These are phyloP conservation scores for Phyllopteryx taeniolatus DNA, from an alignment of 2,113 vertebrate species.

Conservation along the genomic window DNA sequence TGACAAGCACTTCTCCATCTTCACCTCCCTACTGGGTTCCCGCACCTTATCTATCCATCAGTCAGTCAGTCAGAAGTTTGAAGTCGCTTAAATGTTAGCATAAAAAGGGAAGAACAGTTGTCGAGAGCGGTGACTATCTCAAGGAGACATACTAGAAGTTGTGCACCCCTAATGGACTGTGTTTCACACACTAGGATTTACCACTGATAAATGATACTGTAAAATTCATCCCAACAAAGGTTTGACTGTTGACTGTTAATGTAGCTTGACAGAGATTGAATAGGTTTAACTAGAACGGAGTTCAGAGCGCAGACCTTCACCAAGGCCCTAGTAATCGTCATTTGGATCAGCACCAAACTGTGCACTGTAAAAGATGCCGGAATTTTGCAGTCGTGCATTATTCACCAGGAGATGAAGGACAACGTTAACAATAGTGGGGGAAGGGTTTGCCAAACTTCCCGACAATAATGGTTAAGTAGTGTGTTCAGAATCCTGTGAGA, in stretches of 20 bases:
- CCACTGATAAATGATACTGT: background rate
- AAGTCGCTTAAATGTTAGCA: conserved; percentile 70
- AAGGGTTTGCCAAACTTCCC: too few species aligned
- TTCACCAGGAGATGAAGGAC: too few species aligned
- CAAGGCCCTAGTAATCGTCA: too few species aligned
- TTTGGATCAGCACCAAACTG: too few species aligned
- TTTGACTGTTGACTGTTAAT: background rate
- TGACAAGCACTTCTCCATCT: conserved; percentile 11
- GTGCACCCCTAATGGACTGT: conserved; percentile 27
- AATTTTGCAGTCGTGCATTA: too few species aligned
- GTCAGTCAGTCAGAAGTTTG: conserved; percentile 41
- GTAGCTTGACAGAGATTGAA: background rate
- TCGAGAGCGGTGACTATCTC: conserved; percentile 46
- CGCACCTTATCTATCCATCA: conserved; percentile 45
- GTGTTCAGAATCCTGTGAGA: too few species aligned
- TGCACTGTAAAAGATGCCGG: too few species aligned
- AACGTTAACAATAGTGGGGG: too few species aligned
- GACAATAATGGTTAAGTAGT: too few species aligned
- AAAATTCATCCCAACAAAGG: background rate
- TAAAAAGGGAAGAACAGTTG: conserved; percentile 50
- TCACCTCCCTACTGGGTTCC: conserved; percentile 5
- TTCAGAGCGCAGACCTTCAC: background rate
- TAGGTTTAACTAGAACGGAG: background rate
- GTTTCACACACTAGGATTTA: background rate
- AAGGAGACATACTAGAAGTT: conserved; percentile 40